Conservation (phyloP, 2,113 vertebrate species). For the Ophthalmolycus amberensis region DNA sequence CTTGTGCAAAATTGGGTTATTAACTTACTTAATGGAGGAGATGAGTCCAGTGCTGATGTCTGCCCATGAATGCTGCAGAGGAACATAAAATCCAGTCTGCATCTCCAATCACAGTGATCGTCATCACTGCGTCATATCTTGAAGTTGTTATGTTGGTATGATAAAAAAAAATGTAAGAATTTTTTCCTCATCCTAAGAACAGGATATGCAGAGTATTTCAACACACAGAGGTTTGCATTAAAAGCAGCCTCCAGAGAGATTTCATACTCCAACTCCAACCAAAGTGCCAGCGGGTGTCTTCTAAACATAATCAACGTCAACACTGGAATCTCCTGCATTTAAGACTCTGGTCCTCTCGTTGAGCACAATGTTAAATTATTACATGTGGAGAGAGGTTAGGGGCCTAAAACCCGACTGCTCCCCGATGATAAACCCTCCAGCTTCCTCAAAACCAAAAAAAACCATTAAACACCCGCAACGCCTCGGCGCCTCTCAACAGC, state of each 20-base stretch:
- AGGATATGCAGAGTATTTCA: neutral
- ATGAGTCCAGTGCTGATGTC: neutral
- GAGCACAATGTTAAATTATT: slow-evolving; percentile 45
- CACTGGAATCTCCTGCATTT: slow-evolving; percentile 11
- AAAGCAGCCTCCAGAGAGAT: slow-evolving; percentile 11
- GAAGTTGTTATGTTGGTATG: neutral
- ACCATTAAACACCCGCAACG: slow-evolving; percentile 60
- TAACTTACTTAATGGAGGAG: neutral
- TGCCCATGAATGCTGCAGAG: neutral
- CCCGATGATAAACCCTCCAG: slow-evolving; percentile 49
- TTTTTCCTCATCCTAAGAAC: neutral
- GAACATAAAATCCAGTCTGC: neutral
- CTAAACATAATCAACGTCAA: neutral
- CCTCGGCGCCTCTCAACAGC: slow-evolving; percentile 54
- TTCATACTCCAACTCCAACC: slow-evolving; percentile 16
- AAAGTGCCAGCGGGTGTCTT: neutral
- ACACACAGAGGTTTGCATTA: slow-evolving; percentile 1
- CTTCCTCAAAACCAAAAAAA: slow-evolving; percentile 59
- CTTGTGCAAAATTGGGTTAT: neutral
- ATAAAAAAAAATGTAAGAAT: neutral
- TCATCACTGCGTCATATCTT: neutral
- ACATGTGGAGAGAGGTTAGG: slow-evolving; percentile 35
- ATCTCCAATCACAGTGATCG: neutral
- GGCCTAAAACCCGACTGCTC: slow-evolving; percentile 32
- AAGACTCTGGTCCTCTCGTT: slow-evolving; percentile 6